These are phyloP conservation scores for Perodicticus potto DNA, from an alignment of 2,797 vertebrate species.

Conservation along the genomic window DNA sequence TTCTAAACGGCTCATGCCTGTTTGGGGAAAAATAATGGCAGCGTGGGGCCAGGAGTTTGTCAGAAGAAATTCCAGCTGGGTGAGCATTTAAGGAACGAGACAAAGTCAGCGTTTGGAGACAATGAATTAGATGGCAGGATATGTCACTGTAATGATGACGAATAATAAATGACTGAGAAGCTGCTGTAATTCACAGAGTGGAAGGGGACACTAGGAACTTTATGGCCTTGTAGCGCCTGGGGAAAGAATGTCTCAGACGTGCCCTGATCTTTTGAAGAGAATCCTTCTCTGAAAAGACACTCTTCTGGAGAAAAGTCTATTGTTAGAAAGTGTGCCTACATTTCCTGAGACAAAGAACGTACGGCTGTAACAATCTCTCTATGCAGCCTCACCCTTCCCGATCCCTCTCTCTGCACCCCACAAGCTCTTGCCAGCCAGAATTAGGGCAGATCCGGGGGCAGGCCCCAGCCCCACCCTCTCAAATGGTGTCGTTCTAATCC, in stretches of 20 bases:
- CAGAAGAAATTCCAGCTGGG: constrained; percentile 46
- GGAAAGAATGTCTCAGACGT: not conserved
- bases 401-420: not conserved
- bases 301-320: not conserved
- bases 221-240: not conserved
- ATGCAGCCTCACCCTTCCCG: not conserved
- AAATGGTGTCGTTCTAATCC: not conserved
- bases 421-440: not conserved
- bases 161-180: not conserved
- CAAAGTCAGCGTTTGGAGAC: constrained; percentile 42
- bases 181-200: constrained; percentile 4
- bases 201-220: not conserved
- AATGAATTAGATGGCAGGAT: constrained; percentile 17
- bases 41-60: constrained; percentile 14
- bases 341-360: not conserved
- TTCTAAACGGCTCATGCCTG: constrained; percentile 5
- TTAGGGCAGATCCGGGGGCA: not conserved
- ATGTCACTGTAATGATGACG: constrained; percentile 47
- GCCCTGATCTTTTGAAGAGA: constrained; percentile 30
- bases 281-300: not conserved
- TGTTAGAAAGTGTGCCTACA: not conserved
- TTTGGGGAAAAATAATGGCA: constrained; percentile 39
- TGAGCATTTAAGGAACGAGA: not conserved
- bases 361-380: not conserved
- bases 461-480: not conserved